Conservation (phyloP, 2,113 vertebrate species). For the Upupa epops region DNA sequence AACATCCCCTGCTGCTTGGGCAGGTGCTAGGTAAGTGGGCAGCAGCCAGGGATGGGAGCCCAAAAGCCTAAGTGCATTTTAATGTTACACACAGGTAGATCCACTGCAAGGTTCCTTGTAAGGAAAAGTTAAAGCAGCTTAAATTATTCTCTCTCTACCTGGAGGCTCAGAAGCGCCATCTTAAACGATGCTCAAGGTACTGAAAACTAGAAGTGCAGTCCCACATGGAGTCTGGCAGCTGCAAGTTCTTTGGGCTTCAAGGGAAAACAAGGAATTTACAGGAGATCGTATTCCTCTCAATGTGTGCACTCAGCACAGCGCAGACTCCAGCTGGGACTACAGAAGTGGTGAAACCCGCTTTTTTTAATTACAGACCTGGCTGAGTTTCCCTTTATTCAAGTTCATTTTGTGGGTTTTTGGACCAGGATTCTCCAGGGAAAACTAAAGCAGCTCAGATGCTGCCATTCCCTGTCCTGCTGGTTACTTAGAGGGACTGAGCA, state of each 20-base stretch:
- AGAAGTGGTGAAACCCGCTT: not conserved
- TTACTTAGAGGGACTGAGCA: not conserved
- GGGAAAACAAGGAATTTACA: not conserved
- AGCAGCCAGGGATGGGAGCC: not conserved
- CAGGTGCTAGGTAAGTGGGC: fast-evolving
- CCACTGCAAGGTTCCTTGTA: not conserved
- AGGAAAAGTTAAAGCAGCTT: constrained; percentile 27
- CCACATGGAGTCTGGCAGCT: fast-evolving
- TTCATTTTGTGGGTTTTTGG: not conserved
- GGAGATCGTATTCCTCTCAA: not conserved
- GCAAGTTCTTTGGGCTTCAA: not conserved
- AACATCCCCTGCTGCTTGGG: not conserved
- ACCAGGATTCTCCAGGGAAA: not conserved
- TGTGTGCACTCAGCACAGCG: not conserved
- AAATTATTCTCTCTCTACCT: not conserved
- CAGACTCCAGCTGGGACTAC: not conserved
- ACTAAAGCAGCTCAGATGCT: not conserved
- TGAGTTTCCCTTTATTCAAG: not conserved
- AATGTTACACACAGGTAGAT: not conserved
- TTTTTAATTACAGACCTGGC: not conserved
- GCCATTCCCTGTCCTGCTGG: not conserved
- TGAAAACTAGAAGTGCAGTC: not conserved
- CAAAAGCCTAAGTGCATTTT: not conserved
- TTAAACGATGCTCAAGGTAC: not conserved
- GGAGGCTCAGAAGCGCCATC: not conserved